Evolutionary conservation across 2,888 invertebrate genomes (phyloP).

Genomic region (Mystacides longicornis): DNA sequence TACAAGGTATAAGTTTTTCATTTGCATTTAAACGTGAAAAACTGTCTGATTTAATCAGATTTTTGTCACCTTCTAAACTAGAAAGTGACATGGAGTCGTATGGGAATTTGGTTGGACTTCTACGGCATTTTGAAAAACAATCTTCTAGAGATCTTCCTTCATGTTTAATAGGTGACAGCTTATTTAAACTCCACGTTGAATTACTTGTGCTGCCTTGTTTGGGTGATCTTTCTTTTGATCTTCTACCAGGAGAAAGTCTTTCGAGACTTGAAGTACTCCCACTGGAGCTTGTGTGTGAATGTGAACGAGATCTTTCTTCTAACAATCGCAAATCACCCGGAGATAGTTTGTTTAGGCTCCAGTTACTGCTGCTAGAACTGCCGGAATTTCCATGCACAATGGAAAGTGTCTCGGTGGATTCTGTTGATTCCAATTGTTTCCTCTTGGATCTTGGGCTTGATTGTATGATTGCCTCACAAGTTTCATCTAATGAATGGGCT

Average conservation of each 20-base stretch:
- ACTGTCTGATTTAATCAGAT: conserved; percentile 48
- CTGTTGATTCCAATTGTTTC: conserved; percentile 45
- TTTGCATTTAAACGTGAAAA: conserved; percentile 46
- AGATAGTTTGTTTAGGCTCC: conserved; percentile 47
- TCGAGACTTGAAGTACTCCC: conserved; percentile 47
- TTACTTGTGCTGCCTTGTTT: conserved; percentile 46
- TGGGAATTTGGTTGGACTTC: conserved; percentile 44
- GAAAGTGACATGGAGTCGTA: conserved; percentile 47
- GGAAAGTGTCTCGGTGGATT: conserved; percentile 43
- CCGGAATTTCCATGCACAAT: conserved; percentile 46
- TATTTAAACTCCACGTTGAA: conserved; percentile 47
- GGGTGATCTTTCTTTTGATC: conserved; percentile 47
- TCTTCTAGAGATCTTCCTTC: conserved; percentile 47
- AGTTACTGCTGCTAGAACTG: conserved; percentile 48
- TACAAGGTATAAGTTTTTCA: conserved; percentile 46
- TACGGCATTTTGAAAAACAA: conserved; percentile 41
- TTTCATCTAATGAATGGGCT: conserved; percentile 58
- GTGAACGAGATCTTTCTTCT: conserved; percentile 44
- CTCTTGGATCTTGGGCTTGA: conserved; percentile 51
- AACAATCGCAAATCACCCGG: conserved; percentile 46
- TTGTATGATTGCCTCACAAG: conserved; percentile 60
- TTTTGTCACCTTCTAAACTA: conserved; percentile 47
- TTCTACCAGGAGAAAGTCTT: conserved; percentile 43
- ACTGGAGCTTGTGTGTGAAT: conserved; percentile 47
- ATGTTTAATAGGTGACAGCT: conserved; percentile 43